Base-by-base conservation (phyloP, 2,888 invertebrate genomes). In the Pocota personata region DNA sequence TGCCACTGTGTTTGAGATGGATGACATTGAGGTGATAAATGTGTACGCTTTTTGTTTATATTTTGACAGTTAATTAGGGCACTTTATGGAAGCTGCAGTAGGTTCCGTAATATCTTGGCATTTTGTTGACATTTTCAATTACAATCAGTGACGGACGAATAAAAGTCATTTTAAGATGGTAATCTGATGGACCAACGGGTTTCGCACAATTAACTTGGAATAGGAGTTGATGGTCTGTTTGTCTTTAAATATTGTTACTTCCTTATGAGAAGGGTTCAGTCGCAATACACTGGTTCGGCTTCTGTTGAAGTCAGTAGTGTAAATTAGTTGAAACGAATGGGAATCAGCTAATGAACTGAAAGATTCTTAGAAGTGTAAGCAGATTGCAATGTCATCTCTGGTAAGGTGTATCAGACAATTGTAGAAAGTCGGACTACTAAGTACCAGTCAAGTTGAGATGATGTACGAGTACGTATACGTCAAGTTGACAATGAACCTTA, bases 11-110 rank as follows among this genome's bases (percentile, higher is more conserved):
- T 60, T 57, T 71, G 32, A 24, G 27, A 16, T 48, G 50, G 71
- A 84, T 84, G 84, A 84, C 84, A 84, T 79, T 69, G 24, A 79
- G 73, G 67, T 79, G 80, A 83, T 83, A 79, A 78, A 83, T 73
- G 55, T 52, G 10, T 62, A 30, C 48, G 40, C 27, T 6, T 67
- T 60, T 10, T 79, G 57, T 80, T 84, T 58, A 37, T 84, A 37
- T 84, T 84, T 80, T 80, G 69, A 75, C 57, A 75, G 32, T 50
- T 75, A 84, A 84, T 84, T 84, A 84, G 84, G 80, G 80, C 84
- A 84, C 32, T 80, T 64, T 69, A 69, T 67, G 67, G 67, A 52
- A 67, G 66, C 21, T 66, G 64, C 71, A 48, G 52, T 19, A 1
- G 30, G 12, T 43, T 48, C 4, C 48, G 30, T 40, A 32, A 60